Conservation (phyloP, 2,113 vertebrate species). For the Condylura cristata region DNA sequence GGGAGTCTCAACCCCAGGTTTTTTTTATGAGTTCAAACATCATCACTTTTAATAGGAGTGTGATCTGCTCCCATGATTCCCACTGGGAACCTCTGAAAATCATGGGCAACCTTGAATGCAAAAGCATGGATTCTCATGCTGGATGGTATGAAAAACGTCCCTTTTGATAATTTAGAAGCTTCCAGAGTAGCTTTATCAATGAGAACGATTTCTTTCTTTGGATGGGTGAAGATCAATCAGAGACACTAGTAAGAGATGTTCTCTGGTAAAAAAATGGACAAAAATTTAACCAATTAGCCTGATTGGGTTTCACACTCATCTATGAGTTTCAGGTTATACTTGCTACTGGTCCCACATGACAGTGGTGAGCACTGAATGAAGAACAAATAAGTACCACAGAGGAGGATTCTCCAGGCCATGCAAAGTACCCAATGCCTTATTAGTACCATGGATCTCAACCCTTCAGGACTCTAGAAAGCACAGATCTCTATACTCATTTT, state of each 20-base stretch:
- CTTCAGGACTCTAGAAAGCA: rapidly evolving
- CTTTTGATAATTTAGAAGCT: not conserved
- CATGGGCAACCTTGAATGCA: not conserved
- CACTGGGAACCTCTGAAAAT: not conserved
- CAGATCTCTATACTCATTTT: not conserved
- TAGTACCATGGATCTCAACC: not conserved
- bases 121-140: not conserved
- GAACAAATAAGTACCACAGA: not conserved
- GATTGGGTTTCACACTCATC: not conserved
- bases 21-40: not conserved
- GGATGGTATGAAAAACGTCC: not conserved
- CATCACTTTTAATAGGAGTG: not conserved
- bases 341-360: not conserved
- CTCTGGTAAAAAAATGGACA: not conserved
- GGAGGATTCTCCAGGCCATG: not conserved
- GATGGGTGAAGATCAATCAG: not conserved
- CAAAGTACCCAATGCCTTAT: rapidly evolving
- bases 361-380: not conserved
- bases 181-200: not conserved
- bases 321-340: not conserved
- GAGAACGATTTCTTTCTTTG: not conserved
- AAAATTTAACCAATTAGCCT: not conserved
- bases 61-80: not conserved
- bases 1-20: not conserved
- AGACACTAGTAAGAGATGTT: not conserved